These are phyloP conservation scores for Muscina levida DNA, from an alignment of 2,888 invertebrate genomes.

Conservation along the genomic window DNA sequence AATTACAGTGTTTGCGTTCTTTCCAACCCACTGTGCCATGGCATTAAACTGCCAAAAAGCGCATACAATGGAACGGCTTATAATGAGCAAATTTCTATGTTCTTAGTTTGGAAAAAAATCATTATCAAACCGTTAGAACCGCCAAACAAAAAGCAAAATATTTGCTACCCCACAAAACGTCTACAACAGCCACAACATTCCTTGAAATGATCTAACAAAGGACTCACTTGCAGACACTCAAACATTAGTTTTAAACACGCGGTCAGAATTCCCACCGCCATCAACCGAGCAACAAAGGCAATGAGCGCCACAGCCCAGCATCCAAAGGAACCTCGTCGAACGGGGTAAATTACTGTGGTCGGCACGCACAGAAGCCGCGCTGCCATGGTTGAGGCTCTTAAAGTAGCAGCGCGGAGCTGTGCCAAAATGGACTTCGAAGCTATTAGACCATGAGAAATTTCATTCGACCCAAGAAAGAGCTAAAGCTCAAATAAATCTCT, in stretches of 20 bases:
- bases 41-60: conserved; percentile 13
- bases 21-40: too few species aligned
- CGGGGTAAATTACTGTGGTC: conserved; percentile 16
- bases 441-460: conserved; percentile 21
- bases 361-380: conserved; percentile 18
- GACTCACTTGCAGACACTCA: conserved; percentile 5
- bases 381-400: not conserved
- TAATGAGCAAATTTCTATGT: conserved; percentile 51
- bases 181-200: conserved; percentile 19
- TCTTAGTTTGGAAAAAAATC: conserved; percentile 3
- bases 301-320: not conserved
- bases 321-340: not conserved
- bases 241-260: not conserved
- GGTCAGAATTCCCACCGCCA: not conserved
- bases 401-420: not conserved
- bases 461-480: not conserved
- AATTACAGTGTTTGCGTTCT: too few species aligned
- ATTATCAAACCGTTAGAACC: conserved; percentile 27
- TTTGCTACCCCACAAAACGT: not conserved
- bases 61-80: conserved; percentile 53
- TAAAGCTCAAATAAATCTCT: conserved; percentile 28
- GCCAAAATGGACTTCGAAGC: not conserved
- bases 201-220: not conserved
- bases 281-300: not conserved
- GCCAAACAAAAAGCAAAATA: conserved; percentile 14